phyloP scores from a whole-genome alignment of 2,888 invertebrate species.

The Gastracanthus pulcherrimus region DNA sequence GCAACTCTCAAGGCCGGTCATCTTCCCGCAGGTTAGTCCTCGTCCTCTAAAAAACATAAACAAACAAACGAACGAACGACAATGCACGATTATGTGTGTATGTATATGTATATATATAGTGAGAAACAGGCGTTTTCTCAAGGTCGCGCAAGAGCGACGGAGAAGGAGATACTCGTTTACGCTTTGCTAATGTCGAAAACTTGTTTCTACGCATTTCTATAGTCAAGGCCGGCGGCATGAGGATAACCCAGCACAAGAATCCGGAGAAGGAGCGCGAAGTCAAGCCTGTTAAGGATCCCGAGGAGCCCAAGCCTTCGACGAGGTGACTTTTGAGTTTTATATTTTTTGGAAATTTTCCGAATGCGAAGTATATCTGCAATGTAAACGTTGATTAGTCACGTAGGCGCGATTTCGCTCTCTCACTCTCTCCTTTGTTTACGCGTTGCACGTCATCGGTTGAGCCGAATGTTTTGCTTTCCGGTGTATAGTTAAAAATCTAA shows the following conservation, averaged over 20 bases:
- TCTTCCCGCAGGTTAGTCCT: conserved; percentile 91
- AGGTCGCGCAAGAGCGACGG: conserved; percentile 38
- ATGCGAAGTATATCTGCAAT: too few relatives aligned
- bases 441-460: too few relatives aligned
- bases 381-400: too few relatives aligned
- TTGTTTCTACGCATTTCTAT: conserved; percentile 60
- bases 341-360: neutral
- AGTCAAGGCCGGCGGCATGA: conserved; percentile 96
- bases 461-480: too few relatives aligned
- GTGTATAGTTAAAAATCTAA: too few relatives aligned
- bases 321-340: conserved; percentile 76
- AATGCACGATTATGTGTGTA: too few relatives aligned
- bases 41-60: too few relatives aligned
- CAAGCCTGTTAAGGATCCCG: conserved; percentile 76
- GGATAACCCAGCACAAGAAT: conserved; percentile 92
- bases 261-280: conserved; percentile 83
- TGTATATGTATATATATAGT: neutral
- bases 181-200: conserved; percentile 39
- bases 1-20: conserved; percentile 88
- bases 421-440: too few relatives aligned
- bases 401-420: too few relatives aligned
- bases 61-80: too few relatives aligned
- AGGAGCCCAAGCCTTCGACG: conserved; percentile 81
- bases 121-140: conserved; percentile 14
- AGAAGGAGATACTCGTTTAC: neutral